Percentiles rank a stretch among this genome's conserved stretches.
Evolutionary conservation across 2,113 vertebrate species (phyloP).

Genomic region (Cichladusa arquata): DNA sequence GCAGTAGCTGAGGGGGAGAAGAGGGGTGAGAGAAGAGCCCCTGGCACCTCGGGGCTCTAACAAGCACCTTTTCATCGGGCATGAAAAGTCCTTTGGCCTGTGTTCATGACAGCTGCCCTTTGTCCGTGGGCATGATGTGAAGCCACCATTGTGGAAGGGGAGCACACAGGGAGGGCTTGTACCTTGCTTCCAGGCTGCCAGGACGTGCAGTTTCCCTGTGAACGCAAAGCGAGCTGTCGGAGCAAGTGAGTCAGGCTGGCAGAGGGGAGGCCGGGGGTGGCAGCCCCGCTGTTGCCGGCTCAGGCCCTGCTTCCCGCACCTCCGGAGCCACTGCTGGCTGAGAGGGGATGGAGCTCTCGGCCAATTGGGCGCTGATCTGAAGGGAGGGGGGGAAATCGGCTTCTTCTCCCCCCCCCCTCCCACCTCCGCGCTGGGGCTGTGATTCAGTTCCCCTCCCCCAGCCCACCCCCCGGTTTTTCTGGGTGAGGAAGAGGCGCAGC

Average conservation of each 20-base stretch:
- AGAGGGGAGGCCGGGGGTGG: slow-evolving; percentile 54
- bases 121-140: slow-evolving; percentile 59
- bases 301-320: slow-evolving; percentile 26
- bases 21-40: slow-evolving; percentile 66
- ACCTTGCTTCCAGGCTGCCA: slow-evolving; percentile 67
- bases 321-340: slow-evolving; percentile 50
- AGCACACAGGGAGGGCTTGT: slow-evolving; percentile 71
- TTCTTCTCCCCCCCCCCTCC: slow-evolving; percentile 26
- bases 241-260: slow-evolving; percentile 70
- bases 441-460: slow-evolving; percentile 73
- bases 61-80: slow-evolving; percentile 61
- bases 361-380: slow-evolving; percentile 70
- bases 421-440: slow-evolving; percentile 66
- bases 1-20: slow-evolving; percentile 45
- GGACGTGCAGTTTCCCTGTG: slow-evolving; percentile 68
- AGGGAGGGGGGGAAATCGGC: slow-evolving; percentile 46
- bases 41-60: slow-evolving; percentile 64
- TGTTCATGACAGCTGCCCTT: slow-evolving; percentile 56
- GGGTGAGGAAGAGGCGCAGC: too few species aligned
- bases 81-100: slow-evolving; percentile 46
- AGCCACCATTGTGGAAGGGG: slow-evolving; percentile 64
- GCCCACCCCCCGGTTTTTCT: too few species aligned
- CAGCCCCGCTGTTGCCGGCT: slow-evolving; percentile 16
- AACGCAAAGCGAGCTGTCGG: slow-evolving; percentile 69
- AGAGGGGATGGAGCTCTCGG: slow-evolving; percentile 66